These are phyloP conservation scores for Suricata suricatta DNA, from an alignment of 2,113 vertebrate species.

Conservation along the genomic window DNA sequence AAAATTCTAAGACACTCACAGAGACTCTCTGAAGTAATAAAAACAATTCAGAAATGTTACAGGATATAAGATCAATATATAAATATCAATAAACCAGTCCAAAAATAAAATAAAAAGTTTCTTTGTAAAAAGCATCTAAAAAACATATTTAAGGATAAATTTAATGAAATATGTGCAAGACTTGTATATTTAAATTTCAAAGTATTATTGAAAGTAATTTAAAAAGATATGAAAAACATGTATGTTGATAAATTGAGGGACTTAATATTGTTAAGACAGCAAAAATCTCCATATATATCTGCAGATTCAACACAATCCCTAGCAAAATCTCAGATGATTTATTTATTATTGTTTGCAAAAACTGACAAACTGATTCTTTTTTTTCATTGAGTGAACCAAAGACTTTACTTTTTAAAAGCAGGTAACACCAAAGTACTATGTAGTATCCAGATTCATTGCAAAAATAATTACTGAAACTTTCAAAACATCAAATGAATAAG, in stretches of 20 bases:
- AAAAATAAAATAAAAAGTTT: neutral
- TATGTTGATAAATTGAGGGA: neutral
- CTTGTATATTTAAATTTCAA: neutral
- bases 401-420: slow-evolving; percentile 62
- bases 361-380: neutral
- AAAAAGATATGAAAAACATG: neutral
- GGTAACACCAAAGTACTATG: slow-evolving; percentile 43
- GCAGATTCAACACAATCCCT: neutral
- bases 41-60: neutral
- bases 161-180: neutral
- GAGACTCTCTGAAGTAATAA: neutral
- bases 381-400: slow-evolving; percentile 12
- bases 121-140: neutral
- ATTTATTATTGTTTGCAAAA: neutral
- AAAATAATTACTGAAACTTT: slow-evolving; percentile 32
- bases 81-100: neutral
- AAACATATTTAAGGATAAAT: neutral
- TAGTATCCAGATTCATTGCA: neutral
- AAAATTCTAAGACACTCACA: neutral
- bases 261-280: neutral
- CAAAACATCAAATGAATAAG: neutral
- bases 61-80: neutral
- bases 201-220: neutral
- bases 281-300: neutral
- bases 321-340: neutral